Conservation (phyloP, 2,888 invertebrate species). For the Cheilosia vulpina region DNA sequence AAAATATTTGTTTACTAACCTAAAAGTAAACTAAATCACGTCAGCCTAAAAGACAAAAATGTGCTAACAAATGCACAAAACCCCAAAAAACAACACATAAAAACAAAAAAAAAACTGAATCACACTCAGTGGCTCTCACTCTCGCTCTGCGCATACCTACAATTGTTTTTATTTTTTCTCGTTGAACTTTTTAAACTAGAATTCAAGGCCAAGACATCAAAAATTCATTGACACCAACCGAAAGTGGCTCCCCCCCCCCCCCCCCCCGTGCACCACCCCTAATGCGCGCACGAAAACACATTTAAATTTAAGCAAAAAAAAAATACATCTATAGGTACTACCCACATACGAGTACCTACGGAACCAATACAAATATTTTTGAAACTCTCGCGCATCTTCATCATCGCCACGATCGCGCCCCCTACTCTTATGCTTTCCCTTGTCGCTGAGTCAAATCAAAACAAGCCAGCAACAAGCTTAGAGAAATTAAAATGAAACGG, state of each 20-base stretch:
- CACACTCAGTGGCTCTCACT: constrained; percentile 40
- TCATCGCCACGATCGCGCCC: constrained; percentile 46
- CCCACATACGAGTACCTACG: constrained; percentile 49
- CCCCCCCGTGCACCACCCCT: constrained; percentile 53
- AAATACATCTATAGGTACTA: constrained; percentile 33
- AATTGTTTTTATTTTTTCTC: constrained; percentile 33
- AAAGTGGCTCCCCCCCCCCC: constrained; percentile 40
- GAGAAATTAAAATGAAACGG: constrained; percentile 47
- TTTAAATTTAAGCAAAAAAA: constrained; percentile 62
- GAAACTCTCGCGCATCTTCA: constrained; percentile 58
- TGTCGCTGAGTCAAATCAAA: constrained; percentile 49
- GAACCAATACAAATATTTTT: constrained; percentile 47
- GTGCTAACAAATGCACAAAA: constrained; percentile 39
- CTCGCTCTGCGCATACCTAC: not conserved
- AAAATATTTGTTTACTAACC: not conserved
- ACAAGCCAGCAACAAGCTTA: constrained; percentile 59
- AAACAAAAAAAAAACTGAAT: constrained; percentile 48
- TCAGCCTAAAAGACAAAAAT: constrained; percentile 45
- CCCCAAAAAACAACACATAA: not conserved
- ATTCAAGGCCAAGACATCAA: constrained; percentile 74
- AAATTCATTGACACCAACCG: constrained; percentile 73
- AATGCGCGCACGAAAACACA: constrained; percentile 65
- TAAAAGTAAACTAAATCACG: constrained; percentile 12
- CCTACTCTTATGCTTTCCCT: constrained; percentile 47
- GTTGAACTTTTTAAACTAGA: constrained; percentile 75